Percentiles rank a stretch among this genome's conserved stretches.
phyloP scores from a whole-genome alignment of 2,797 vertebrate genomes.

The Kryptopterus vitreolus region DNA sequence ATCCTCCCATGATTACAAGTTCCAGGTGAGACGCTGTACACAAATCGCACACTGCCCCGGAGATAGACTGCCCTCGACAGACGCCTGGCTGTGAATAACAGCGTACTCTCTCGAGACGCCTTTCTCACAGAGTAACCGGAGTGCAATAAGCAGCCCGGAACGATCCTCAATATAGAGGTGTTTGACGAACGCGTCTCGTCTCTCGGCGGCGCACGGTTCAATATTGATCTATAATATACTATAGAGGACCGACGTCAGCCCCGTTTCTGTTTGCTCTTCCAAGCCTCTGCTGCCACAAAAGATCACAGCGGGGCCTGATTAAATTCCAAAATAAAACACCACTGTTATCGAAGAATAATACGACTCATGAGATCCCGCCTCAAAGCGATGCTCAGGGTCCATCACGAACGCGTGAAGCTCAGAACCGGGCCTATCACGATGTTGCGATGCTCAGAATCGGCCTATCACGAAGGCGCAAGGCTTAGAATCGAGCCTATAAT shows the following conservation, averaged over 20 bases:
- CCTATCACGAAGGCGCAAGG: no score
- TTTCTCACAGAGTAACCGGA: constrained; percentile 27
- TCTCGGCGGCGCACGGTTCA: constrained; percentile 22
- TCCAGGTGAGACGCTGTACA: no score
- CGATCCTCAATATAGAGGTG: constrained; percentile 49
- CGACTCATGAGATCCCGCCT: background rate
- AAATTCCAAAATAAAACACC: background rate
- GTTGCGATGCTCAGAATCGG: no score
- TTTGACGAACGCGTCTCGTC: constrained; percentile 52
- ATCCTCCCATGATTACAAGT: no score
- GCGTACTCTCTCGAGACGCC: constrained; percentile 39
- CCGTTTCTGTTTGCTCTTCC: constrained; percentile 49
- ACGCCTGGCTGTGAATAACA: constrained; percentile 32
- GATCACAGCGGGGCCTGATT: constrained; percentile 46
- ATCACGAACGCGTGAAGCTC: no score
- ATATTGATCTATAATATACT: constrained; percentile 49
- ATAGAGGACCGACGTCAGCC: background rate
- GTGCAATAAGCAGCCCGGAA: constrained; percentile 40
- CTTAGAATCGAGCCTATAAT: no score
- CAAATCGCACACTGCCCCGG: no score
- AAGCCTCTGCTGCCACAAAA: constrained; percentile 43
- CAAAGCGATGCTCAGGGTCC: no score
- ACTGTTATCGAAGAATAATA: constrained; percentile 16
- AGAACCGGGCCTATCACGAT: no score
- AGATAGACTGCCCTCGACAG: constrained; percentile 21